Conservation (phyloP, 2,888 invertebrate species). For the Synanthedon formicaeformis region DNA sequence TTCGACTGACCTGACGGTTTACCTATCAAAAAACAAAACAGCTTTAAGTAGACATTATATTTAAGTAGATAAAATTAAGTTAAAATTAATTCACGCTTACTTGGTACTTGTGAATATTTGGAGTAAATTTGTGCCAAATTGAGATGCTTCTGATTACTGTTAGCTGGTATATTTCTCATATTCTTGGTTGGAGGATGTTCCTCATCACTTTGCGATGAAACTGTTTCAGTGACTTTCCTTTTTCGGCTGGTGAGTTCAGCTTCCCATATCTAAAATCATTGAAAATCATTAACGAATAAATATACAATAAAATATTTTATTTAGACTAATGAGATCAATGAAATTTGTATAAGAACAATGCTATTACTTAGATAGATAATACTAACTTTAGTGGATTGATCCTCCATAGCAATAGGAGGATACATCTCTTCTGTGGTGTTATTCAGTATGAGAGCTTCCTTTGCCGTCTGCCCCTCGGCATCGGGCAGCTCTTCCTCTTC, state of each 20-base stretch:
- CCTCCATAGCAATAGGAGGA: slow-evolving; percentile 59
- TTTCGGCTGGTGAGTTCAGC: slow-evolving; percentile 55
- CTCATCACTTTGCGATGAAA: slow-evolving; percentile 36
- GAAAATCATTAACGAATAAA: neutral
- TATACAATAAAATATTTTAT: neutral
- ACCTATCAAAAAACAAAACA: slow-evolving; percentile 28
- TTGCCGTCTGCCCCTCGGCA: slow-evolving; percentile 41
- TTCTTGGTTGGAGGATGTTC: slow-evolving; percentile 43
- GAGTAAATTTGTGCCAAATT: slow-evolving; percentile 64
- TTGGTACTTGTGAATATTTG: slow-evolving; percentile 54
- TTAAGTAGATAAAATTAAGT: neutral
- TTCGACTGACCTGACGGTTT: slow-evolving; percentile 61
- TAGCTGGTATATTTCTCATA: slow-evolving; percentile 52
- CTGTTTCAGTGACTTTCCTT: slow-evolving; percentile 50
- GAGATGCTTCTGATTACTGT: slow-evolving; percentile 59
- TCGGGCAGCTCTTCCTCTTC: slow-evolving; percentile 42
- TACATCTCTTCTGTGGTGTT: slow-evolving; percentile 42
- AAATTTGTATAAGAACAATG: no score
- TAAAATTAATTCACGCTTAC: slow-evolving; percentile 25
- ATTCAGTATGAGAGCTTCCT: slow-evolving; percentile 26
- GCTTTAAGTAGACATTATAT: neutral
- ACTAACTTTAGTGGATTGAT: slow-evolving; percentile 49
- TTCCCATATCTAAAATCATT: slow-evolving; percentile 48
- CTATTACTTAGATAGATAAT: neutral
- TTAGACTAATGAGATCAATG: neutral